Conservation (phyloP, 2,113 vertebrate species). For the Mus pahari region DNA sequence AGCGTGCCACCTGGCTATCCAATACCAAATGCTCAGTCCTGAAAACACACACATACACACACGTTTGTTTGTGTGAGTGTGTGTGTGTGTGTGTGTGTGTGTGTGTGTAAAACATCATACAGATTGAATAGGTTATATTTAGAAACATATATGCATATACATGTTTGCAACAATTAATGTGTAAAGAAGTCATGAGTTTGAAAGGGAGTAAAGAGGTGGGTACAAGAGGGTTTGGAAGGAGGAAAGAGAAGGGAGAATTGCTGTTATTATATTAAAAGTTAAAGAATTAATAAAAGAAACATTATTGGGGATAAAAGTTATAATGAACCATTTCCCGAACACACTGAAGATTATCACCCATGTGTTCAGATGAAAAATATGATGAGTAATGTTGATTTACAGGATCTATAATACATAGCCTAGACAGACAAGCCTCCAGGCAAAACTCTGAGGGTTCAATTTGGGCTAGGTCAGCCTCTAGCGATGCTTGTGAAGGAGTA, state of each 20-base stretch:
- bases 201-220: neutral
- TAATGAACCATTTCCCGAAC: slow-evolving; percentile 34
- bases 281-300: neutral
- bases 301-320: neutral
- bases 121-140: neutral
- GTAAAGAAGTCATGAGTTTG: neutral
- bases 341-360: neutral
- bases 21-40: neutral
- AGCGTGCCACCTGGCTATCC: neutral
- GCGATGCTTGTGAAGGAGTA: neutral
- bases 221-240: neutral
- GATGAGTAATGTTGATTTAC: neutral
- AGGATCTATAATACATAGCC: too few relatives aligned
- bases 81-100: too few relatives aligned
- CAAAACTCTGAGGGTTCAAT: neutral
- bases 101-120: neutral
- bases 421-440: neutral
- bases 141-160: neutral
- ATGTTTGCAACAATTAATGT: neutral
- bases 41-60: neutral
- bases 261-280: neutral
- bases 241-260: too few relatives aligned
- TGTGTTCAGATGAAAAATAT: neutral
- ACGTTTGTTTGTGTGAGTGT: too few relatives aligned
- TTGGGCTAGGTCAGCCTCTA: neutral